Percentiles rank a stretch among this genome's conserved stretches.
Evolutionary conservation across 2,888 invertebrate genomes (phyloP).

Genomic region (Monopis laevigella): DNA sequence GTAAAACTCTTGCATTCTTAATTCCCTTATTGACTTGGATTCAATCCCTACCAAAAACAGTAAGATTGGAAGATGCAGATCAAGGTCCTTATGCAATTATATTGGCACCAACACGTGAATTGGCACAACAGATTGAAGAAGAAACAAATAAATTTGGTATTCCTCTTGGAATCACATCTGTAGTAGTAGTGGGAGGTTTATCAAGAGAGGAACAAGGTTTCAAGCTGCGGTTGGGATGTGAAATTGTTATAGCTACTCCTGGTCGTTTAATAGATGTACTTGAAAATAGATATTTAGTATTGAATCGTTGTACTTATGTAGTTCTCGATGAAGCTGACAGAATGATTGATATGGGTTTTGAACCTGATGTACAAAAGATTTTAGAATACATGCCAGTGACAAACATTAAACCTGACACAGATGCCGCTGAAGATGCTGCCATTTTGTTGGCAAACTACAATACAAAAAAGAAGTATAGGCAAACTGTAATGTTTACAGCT

Average conservation of each 20-base stretch:
- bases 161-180: slow-evolving; percentile 91
- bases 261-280: slow-evolving; percentile 98
- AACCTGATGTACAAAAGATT: slow-evolving; percentile 97
- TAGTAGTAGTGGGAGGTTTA: slow-evolving; percentile 97
- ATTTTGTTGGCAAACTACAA: slow-evolving; percentile 93
- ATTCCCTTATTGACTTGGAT: slow-evolving; percentile 98
- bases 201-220: slow-evolving; percentile 99
- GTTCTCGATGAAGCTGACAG: slow-evolving; percentile 97
- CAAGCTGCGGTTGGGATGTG: slow-evolving; percentile 94
- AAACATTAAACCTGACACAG: slow-evolving; percentile 97
- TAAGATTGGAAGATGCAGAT: slow-evolving; percentile 88
- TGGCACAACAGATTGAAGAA: slow-evolving; percentile 99
- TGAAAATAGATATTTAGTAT: slow-evolving; percentile 96
- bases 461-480: slow-evolving; percentile 95
- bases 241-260: slow-evolving; percentile 99
- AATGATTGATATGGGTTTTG: slow-evolving; percentile 99
- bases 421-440: slow-evolving; percentile 96
- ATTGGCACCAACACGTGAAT: slow-evolving; percentile 98
- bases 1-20: slow-evolving; percentile 98
- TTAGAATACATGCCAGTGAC: slow-evolving; percentile 98
- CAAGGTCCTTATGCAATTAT: slow-evolving; percentile 99
- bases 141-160: slow-evolving; percentile 98
- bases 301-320: slow-evolving; percentile 98
- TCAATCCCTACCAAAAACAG: slow-evolving; percentile 95
- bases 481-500: slow-evolving; percentile 99